Evolutionary conservation across 2,797 vertebrate species (phyloP).

Genomic region (Chelon auratus): DNA sequence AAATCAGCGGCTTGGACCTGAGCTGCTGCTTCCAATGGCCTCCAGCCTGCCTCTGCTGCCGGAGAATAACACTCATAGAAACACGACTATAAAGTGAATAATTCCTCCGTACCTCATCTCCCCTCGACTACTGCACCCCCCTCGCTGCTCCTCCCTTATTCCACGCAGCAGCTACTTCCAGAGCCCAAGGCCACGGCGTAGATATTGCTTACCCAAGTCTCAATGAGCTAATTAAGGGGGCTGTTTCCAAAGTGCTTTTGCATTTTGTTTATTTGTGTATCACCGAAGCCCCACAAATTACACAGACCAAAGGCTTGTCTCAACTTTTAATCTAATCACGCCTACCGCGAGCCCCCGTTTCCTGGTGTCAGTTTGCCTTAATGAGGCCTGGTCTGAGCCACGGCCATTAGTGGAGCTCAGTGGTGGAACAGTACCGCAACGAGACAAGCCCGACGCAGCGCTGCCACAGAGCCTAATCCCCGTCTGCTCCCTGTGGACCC

Average conservation of each 20-base stretch:
- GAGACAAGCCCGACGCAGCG: slow-evolving; percentile 63
- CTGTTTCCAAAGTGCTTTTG: slow-evolving; percentile 75
- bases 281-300: slow-evolving; percentile 75
- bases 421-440: slow-evolving; percentile 66
- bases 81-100: slow-evolving; percentile 38
- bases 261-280: slow-evolving; percentile 82
- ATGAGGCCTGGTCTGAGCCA: slow-evolving; percentile 78
- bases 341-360: slow-evolving; percentile 64
- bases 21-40: slow-evolving; percentile 61
- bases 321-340: slow-evolving; percentile 83
- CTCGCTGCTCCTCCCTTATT: slow-evolving; percentile 8
- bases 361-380: slow-evolving; percentile 79
- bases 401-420: slow-evolving; percentile 81
- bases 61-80: slow-evolving; percentile 47
- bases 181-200: slow-evolving; percentile 60
- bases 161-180: slow-evolving; percentile 52
- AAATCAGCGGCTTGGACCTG: slow-evolving; percentile 65
- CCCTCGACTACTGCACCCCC: not conserved
- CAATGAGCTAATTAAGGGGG: slow-evolving; percentile 81
- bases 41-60: slow-evolving; percentile 34
- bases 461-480: slow-evolving; percentile 73
- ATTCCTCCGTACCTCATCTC: slow-evolving; percentile 44
- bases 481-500: slow-evolving; percentile 64
- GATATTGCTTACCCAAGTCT: slow-evolving; percentile 73
- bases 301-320: slow-evolving; percentile 80